These are phyloP conservation scores for Sparus aurata DNA, from an alignment of 2,797 vertebrate species.

Conservation along the genomic window DNA sequence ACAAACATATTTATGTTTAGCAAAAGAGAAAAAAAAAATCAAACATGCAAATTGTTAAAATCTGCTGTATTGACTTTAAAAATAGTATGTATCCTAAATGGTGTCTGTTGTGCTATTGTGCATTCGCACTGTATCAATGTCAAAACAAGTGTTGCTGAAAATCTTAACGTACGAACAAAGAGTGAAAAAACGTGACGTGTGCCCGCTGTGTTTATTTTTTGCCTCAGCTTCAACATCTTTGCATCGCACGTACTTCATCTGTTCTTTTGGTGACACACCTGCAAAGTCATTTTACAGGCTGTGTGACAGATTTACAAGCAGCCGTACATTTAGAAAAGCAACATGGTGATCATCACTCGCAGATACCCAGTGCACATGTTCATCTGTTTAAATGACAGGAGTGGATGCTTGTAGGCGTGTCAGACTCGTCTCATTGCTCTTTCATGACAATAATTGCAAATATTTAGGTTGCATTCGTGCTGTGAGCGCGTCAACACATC, in stretches of 20 bases:
- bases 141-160: conserved; percentile 74
- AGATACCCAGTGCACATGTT: neutral
- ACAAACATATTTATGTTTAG: conserved; percentile 71
- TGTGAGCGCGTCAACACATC: neutral
- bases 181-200: conserved; percentile 67
- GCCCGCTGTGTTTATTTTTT: conserved; percentile 49
- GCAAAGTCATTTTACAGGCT: conserved; percentile 10
- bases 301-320: conserved; percentile 15
- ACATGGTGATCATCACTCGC: neutral
- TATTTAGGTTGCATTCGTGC: neutral
- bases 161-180: conserved; percentile 79
- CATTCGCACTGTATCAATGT: conserved; percentile 84
- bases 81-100: conserved; percentile 78
- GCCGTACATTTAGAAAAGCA: conserved; percentile 1
- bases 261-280: conserved; percentile 16
- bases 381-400: neutral
- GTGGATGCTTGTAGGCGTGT: neutral
- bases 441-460: conserved; percentile 4
- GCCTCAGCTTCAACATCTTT: conserved; percentile 26
- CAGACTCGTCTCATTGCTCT: neutral
- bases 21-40: conserved; percentile 55
- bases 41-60: conserved; percentile 79
- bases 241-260: conserved; percentile 9
- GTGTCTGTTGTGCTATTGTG: conserved; percentile 83
- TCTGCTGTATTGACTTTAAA: conserved; percentile 81